A percentile compares a stretch with the other conserved stretches of the same genome.
Conservation (phyloP, 2,113 vertebrate genomes). For the Accipiter virgatus region DNA sequence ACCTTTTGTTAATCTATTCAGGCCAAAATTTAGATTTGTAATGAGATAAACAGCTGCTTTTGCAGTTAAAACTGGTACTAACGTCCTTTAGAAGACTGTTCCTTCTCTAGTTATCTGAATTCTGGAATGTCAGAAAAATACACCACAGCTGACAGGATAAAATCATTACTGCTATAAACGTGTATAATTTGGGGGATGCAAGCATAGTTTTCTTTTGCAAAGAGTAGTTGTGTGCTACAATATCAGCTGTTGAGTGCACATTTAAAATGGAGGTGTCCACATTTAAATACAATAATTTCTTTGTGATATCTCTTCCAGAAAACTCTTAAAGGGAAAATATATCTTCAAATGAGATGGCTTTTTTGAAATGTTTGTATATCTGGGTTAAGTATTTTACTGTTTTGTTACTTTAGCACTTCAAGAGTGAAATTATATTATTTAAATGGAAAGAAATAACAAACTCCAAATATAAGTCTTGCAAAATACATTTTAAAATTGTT, state of each 20-base stretch:
- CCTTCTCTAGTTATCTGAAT: not conserved
- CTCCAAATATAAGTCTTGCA: fast-evolving
- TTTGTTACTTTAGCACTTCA: not conserved
- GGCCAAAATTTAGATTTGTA: conserved; percentile 32
- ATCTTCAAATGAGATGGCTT: not conserved
- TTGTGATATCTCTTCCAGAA: not conserved
- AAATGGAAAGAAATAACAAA: not conserved
- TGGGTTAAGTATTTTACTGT: not conserved
- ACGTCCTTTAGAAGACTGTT: not conserved
- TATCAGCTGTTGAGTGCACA: not conserved
- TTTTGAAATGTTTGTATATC: not conserved
- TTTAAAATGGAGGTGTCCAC: not conserved
- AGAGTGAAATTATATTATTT: not conserved
- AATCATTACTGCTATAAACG: not conserved
- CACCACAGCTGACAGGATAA: not conserved
- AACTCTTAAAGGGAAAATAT: not conserved
- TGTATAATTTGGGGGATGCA: not conserved
- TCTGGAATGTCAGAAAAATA: not conserved
- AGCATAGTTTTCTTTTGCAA: not conserved
- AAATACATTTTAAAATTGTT: not conserved
- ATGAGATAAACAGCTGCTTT: conserved; percentile 38
- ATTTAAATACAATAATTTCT: not conserved
- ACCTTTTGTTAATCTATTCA: conserved; percentile 55
- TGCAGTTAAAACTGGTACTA: conserved; percentile 17
- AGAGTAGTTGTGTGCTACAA: not conserved